Evolutionary conservation across 1,140 invertebrate genomes (phyloP).

Genomic region (Leptopilina clavipes): DNA sequence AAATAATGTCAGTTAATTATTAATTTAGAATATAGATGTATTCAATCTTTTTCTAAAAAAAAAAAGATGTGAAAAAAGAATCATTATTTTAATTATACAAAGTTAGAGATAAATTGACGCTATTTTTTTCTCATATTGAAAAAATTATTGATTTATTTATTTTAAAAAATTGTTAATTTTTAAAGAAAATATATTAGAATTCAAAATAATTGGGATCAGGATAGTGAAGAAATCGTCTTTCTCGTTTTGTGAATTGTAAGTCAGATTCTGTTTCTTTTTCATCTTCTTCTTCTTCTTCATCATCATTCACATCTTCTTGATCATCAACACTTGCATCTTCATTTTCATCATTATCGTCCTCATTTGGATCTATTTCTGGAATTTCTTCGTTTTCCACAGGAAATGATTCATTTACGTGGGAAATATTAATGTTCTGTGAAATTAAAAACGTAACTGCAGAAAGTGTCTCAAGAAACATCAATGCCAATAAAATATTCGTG

Average conservation of each 20-base stretch:
- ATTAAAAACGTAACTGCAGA: constrained; percentile 37
- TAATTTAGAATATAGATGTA: too few species aligned
- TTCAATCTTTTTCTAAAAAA: too few species aligned
- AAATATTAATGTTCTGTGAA: constrained; percentile 37
- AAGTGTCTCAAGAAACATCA: constrained; percentile 39
- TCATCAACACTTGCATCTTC: neutral
- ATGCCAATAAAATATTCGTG: constrained; percentile 36
- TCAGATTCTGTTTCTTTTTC: neutral
- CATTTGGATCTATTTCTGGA: neutral
- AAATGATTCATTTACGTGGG: constrained; percentile 38
- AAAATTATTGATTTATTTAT: too few species aligned
- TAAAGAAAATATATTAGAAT: too few species aligned
- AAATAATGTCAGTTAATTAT: too few species aligned
- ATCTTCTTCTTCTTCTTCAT: neutral
- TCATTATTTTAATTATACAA: too few species aligned
- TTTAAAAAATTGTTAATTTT: too few species aligned
- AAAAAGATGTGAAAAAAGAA: too few species aligned
- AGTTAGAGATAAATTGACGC: too few species aligned
- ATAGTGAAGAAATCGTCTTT: too few species aligned
- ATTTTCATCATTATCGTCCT: neutral
- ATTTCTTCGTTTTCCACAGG: neutral
- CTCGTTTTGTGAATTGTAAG: too few species aligned
- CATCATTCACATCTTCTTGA: neutral
- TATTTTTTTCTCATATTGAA: too few species aligned
- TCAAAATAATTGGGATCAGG: neutral